Conservation (phyloP, 2,113 vertebrate genomes). For the Illadopsis cleaveri region DNA sequence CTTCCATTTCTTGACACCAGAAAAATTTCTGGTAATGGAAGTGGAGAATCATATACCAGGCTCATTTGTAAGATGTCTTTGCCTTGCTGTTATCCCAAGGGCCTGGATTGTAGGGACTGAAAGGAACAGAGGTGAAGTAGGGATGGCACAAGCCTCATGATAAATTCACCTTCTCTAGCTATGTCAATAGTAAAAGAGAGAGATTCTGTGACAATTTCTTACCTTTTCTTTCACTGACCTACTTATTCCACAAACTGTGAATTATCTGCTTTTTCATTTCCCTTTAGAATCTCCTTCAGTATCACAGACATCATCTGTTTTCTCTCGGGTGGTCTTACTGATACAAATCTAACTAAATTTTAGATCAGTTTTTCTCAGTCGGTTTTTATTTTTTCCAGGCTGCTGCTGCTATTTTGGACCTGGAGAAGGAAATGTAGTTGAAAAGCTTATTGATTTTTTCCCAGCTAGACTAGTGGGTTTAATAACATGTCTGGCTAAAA, state of each 20-base stretch:
- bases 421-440: not conserved
- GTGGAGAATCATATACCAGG: not conserved
- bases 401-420: not conserved
- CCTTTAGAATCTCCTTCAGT: not conserved
- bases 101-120: not conserved
- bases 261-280: not conserved
- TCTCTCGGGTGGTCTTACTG: not conserved
- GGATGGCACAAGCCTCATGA: not conserved
- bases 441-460: constrained; percentile 20
- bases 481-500: not conserved
- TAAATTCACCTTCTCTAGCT: not conserved
- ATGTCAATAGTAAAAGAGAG: not conserved
- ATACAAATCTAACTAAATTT: not conserved
- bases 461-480: not conserved
- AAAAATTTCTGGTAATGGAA: not conserved
- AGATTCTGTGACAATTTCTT: not conserved
- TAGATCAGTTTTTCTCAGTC: not conserved
- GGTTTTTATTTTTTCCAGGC: not conserved
- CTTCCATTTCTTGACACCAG: not conserved
- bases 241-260: not conserved
- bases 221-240: not conserved
- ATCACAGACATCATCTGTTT: not conserved
- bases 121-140: not conserved
- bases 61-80: not conserved
- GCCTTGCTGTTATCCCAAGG: not conserved